phyloP scores from a whole-genome alignment of 2,888 invertebrate species.

The Melieria crassipennis region DNA sequence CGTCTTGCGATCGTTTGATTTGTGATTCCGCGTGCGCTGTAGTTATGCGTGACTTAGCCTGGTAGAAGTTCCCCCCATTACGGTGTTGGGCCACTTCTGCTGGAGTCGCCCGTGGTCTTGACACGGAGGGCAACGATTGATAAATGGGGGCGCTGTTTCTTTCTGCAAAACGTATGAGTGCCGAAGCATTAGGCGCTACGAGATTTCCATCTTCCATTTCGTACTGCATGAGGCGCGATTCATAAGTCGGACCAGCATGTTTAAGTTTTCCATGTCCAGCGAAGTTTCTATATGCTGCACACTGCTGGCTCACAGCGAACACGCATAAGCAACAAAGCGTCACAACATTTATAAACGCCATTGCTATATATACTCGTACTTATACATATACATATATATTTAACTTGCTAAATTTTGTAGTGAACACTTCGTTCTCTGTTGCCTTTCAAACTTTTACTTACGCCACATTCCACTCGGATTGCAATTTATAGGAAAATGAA shows the following conservation, averaged over 20 bases:
- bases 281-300: too few species aligned
- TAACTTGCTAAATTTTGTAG: too few species aligned
- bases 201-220: not conserved
- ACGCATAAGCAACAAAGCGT: too few species aligned
- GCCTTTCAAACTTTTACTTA: too few species aligned
- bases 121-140: slow-evolving; percentile 40
- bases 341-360: too few species aligned
- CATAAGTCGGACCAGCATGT: not conserved
- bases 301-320: too few species aligned
- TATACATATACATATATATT: too few species aligned
- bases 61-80: slow-evolving; percentile 51
- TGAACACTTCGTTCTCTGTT: too few species aligned
- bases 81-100: slow-evolving; percentile 52
- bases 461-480: too few species aligned
- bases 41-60: slow-evolving; percentile 35
- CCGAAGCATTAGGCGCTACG: slow-evolving; percentile 8
- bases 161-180: not conserved
- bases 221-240: slow-evolving; percentile 13
- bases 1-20: not conserved
- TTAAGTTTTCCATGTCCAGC: too few species aligned
- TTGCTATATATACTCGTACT: too few species aligned
- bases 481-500: too few species aligned
- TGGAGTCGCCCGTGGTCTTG: slow-evolving; percentile 41
- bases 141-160: not conserved
- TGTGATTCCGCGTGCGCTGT: not conserved